Evolutionary conservation across 2,888 invertebrate species (phyloP).

Genomic region (Patella depressa): DNA sequence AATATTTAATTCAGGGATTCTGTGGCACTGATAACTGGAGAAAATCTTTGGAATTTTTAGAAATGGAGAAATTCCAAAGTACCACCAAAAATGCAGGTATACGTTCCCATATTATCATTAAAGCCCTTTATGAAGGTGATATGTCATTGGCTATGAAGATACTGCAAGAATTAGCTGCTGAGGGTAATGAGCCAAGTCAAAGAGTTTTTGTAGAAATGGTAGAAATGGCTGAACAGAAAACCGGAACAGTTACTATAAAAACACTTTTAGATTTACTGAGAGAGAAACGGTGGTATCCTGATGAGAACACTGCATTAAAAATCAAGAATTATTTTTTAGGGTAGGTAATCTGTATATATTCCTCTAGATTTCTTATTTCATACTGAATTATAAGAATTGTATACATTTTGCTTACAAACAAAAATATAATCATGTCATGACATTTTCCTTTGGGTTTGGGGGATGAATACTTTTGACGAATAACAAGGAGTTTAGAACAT

Average conservation of each 20-base stretch:
- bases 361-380: not conserved
- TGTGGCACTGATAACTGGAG: constrained; percentile 36
- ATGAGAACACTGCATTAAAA: not conserved
- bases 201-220: constrained; percentile 21
- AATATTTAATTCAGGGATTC: constrained; percentile 34
- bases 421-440: no score
- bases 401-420: no score
- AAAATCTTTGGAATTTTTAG: constrained; percentile 34
- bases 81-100: not conserved
- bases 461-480: no score
- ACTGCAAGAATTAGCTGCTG: constrained; percentile 22
- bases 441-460: no score
- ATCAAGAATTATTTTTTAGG: constrained; percentile 19
- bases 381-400: no score
- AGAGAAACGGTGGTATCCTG: constrained; percentile 24
- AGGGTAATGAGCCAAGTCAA: constrained; percentile 19
- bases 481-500: no score
- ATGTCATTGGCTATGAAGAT: constrained; percentile 13
- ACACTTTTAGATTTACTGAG: constrained; percentile 12
- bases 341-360: constrained; percentile 9
- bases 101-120: constrained; percentile 26
- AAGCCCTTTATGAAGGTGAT: constrained; percentile 31
- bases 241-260: not conserved
- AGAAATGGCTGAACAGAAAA: constrained; percentile 7
- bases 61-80: constrained; percentile 28